Evolutionary conservation across 2,797 vertebrate species (phyloP).

Genomic region (Cynodonichthys magdalenae): DNA sequence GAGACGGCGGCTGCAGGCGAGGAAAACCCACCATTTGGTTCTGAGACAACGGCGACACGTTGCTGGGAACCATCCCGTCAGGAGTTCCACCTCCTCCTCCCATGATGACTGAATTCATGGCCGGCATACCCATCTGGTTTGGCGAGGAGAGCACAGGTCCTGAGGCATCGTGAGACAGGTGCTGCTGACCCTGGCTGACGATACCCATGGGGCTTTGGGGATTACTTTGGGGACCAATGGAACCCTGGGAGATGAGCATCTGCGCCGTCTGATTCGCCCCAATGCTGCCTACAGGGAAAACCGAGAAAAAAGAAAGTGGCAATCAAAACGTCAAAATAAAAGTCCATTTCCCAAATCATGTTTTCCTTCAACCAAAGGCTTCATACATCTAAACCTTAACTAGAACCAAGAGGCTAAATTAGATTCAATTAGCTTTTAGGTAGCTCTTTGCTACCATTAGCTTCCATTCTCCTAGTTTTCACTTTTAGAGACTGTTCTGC

Average conservation of each 20-base stretch:
- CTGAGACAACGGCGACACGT: slow-evolving; percentile 87
- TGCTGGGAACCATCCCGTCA: slow-evolving; percentile 86
- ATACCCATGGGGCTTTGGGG: slow-evolving; percentile 93
- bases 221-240: slow-evolving; percentile 80
- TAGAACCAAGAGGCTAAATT: too few relatives aligned
- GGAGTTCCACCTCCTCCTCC: slow-evolving; percentile 81
- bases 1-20: slow-evolving; percentile 87
- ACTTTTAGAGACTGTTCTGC: too few relatives aligned
- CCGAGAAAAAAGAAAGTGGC: background rate
- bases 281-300: slow-evolving; percentile 80
- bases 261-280: slow-evolving; percentile 82
- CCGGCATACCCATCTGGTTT: slow-evolving; percentile 88
- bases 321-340: background rate
- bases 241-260: slow-evolving; percentile 77
- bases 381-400: too few relatives aligned
- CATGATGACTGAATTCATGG: slow-evolving; percentile 85
- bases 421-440: too few relatives aligned
- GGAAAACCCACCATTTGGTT: slow-evolving; percentile 87
- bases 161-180: slow-evolving; percentile 89
- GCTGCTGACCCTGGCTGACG: slow-evolving; percentile 88
- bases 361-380: background rate
- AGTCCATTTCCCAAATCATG: background rate
- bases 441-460: too few relatives aligned
- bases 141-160: slow-evolving; percentile 89
- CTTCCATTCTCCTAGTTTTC: too few relatives aligned